Conservation (phyloP, 2,113 vertebrate species). For the Gymnocephalus cernua region DNA sequence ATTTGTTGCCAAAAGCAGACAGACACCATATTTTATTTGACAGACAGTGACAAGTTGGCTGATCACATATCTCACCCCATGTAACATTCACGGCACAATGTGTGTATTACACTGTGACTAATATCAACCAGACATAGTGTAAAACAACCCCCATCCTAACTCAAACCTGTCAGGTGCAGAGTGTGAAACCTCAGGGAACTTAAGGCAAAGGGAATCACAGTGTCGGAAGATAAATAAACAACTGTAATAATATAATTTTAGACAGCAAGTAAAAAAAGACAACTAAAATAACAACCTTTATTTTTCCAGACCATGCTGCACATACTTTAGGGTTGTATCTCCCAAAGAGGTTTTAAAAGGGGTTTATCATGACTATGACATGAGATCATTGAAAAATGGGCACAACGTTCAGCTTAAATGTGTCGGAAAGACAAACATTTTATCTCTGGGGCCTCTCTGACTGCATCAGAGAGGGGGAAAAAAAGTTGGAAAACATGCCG, state of each 20-base stretch:
- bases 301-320: background rate
- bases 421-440: background rate
- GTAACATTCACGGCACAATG: background rate
- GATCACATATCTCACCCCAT: constrained; percentile 10
- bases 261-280: constrained; percentile 1
- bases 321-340: background rate
- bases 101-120: constrained; percentile 42
- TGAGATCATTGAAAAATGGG: background rate
- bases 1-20: constrained; percentile 8
- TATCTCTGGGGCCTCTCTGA: background rate
- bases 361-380: background rate
- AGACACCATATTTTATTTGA: constrained; percentile 17
- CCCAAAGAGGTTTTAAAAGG: background rate
- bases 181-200: background rate
- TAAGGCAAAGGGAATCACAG: constrained; percentile 6
- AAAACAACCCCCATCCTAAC: constrained; percentile 16
- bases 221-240: constrained; percentile 19
- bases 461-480: background rate
- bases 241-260: constrained; percentile 7
- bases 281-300: background rate
- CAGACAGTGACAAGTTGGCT: constrained; percentile 25
- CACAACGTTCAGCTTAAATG: background rate
- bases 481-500: background rate
- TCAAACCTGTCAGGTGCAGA: background rate
- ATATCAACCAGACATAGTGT: constrained; percentile 23